These are phyloP conservation scores for Pseudopleuronectes americanus DNA, from an alignment of 2,797 vertebrate species.

Conservation along the genomic window DNA sequence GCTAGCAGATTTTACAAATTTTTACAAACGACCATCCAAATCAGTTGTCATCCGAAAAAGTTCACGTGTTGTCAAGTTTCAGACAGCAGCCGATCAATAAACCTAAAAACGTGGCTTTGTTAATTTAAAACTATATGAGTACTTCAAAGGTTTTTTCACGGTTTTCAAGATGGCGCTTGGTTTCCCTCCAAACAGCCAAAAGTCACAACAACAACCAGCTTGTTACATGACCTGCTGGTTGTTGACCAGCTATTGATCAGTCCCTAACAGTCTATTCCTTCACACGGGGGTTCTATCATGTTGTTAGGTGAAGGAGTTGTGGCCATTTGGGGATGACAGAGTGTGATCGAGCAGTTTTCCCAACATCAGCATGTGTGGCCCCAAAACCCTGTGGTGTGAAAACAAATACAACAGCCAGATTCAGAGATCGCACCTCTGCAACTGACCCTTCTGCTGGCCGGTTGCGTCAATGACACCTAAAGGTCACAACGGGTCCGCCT, in stretches of 20 bases:
- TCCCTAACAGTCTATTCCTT: constrained; percentile 13
- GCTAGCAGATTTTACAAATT: neutral
- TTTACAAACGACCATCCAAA: constrained; percentile 3
- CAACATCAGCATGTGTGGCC: constrained; percentile 48
- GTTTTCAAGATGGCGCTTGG: no score
- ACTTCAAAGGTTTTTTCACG: no score
- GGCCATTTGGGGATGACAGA: constrained; percentile 56
- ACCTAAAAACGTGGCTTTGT: constrained; percentile 1
- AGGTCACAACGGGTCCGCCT: constrained; percentile 51
- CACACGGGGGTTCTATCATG: neutral
- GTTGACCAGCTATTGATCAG: neutral
- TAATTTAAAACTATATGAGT: neutral
- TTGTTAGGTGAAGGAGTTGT: constrained; percentile 13
- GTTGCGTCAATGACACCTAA: constrained; percentile 67
- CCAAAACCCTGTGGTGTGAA: constrained; percentile 46
- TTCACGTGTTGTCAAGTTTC: neutral
- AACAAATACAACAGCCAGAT: constrained; percentile 58
- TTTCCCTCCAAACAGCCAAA: neutral
- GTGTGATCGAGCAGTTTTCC: constrained; percentile 33
- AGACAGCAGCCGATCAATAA: neutral
- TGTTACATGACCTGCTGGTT: neutral
- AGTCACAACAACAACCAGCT: neutral
- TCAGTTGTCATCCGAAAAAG: constrained; percentile 3
- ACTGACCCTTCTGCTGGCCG: constrained; percentile 41
- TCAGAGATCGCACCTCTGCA: constrained; percentile 59